Conservation (phyloP, 2,113 vertebrate genomes). For the Poeciliopsis prolifica region DNA sequence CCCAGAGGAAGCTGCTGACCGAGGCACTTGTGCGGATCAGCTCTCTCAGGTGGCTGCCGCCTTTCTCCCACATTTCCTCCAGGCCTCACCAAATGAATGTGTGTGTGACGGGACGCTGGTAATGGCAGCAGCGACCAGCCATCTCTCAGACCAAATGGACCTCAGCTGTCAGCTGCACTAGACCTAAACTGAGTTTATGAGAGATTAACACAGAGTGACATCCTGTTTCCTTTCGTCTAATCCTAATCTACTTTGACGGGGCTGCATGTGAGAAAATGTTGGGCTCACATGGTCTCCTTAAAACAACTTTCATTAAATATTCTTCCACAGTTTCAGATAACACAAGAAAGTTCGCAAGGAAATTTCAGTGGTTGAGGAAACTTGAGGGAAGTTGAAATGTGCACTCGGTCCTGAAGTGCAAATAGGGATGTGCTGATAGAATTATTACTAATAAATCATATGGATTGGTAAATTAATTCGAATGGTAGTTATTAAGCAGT, state of each 20-base stretch:
- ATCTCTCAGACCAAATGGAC: slow-evolving; percentile 65
- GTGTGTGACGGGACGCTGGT: slow-evolving; percentile 41
- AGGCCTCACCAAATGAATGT: slow-evolving; percentile 29
- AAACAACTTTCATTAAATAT: slow-evolving; percentile 39
- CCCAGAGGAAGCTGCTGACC: slow-evolving; percentile 67
- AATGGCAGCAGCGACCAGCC: slow-evolving; percentile 61
- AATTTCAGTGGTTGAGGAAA: background rate
- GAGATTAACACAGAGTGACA: slow-evolving; percentile 66
- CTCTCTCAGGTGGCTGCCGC: slow-evolving; percentile 72
- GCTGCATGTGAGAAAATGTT: slow-evolving; percentile 44
- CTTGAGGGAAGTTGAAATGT: background rate
- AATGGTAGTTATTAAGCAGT: background rate
- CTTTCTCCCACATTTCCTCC: slow-evolving; percentile 35
- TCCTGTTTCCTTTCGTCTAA: slow-evolving; percentile 60
- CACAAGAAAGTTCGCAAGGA: background rate
- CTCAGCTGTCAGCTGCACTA: slow-evolving; percentile 65
- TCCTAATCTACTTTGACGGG: slow-evolving; percentile 57
- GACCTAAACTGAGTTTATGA: slow-evolving; percentile 65
- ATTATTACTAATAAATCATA: too few relatives aligned
- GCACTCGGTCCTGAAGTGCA: background rate
- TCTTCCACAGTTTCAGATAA: slow-evolving; percentile 21
- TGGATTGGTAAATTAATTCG: too few relatives aligned
- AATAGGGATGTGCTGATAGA: background rate
- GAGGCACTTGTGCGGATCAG: slow-evolving; percentile 59
- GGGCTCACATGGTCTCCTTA: slow-evolving; percentile 25